phyloP scores from a whole-genome alignment of 2,888 invertebrate species.

The Andrena marginata region DNA sequence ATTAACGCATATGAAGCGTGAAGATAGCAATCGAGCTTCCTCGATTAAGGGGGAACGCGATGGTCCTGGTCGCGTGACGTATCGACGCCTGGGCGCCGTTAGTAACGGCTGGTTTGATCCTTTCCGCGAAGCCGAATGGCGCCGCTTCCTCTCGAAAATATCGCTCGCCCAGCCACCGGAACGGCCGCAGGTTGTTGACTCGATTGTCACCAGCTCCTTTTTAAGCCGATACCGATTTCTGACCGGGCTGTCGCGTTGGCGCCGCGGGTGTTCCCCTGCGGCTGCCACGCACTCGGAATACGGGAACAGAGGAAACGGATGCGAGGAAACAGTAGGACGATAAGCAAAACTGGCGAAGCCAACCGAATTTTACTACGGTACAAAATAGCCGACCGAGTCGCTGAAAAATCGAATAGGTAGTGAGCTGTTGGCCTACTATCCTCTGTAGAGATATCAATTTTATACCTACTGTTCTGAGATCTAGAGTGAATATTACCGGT shows the following conservation, averaged over 20 bases:
- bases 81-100: constrained; percentile 54
- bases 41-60: constrained; percentile 49
- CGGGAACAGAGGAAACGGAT: constrained; percentile 40
- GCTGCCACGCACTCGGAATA: constrained; percentile 35
- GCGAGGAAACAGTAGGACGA: constrained; percentile 29
- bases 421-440: too few species aligned
- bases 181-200: constrained; percentile 79
- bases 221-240: constrained; percentile 45
- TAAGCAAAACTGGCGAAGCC: constrained; percentile 6
- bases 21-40: constrained; percentile 78
- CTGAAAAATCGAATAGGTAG: too few species aligned
- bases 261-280: constrained; percentile 40
- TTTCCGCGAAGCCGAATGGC: constrained; percentile 74
- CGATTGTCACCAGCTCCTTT: constrained; percentile 72
- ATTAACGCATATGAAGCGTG: constrained; percentile 82
- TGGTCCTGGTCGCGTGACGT: constrained; percentile 55
- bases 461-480: too few species aligned
- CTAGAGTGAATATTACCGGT: too few species aligned
- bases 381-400: background rate
- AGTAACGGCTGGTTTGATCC: constrained; percentile 71
- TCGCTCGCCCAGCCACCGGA: constrained; percentile 74
- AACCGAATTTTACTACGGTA: background rate
- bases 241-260: constrained; percentile 20
- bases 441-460: too few species aligned
- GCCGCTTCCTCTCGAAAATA: constrained; percentile 77